A percentile compares a stretch with the other conserved stretches of the same genome.
These are phyloP conservation scores for Eumeta japonica DNA, from an alignment of 1,140 invertebrate species.

Conservation along the genomic window DNA sequence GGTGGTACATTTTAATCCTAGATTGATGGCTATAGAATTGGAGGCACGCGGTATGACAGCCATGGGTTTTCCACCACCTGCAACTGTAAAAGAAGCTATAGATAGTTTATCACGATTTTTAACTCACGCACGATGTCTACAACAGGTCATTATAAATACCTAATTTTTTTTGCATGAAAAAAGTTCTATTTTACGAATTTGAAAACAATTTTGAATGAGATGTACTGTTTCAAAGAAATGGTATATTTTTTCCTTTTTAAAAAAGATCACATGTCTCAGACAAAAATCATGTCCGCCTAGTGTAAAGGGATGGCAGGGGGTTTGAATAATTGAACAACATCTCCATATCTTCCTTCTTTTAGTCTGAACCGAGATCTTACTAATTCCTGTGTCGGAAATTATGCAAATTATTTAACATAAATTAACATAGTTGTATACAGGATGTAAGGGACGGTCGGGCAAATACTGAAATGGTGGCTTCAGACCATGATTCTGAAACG, in stretches of 20 bases:
- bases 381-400: too few species aligned
- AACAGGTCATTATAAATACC: constrained; percentile 73
- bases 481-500: too few species aligned
- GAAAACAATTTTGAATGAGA: too few species aligned
- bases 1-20: constrained; percentile 43
- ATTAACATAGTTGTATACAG: too few species aligned
- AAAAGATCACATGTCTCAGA: background rate
- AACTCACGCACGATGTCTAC: constrained; percentile 75
- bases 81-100: constrained; percentile 67
- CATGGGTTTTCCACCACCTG: constrained; percentile 77
- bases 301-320: background rate
- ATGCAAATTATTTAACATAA: too few species aligned
- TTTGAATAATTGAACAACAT: too few species aligned
- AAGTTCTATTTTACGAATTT: background rate
- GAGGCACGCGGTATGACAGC: constrained; percentile 71
- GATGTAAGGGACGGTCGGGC: too few species aligned
- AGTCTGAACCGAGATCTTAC: too few species aligned
- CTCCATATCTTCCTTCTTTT: too few species aligned
- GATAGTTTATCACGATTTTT: constrained; percentile 73
- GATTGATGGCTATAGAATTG: constrained; percentile 72
- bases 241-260: background rate
- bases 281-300: too few species aligned
- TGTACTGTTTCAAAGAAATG: too few species aligned
- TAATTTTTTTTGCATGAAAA: background rate
- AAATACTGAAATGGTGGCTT: too few species aligned